Evolutionary conservation across 2,113 vertebrate genomes (phyloP).

Genomic region (Platycercus adscitus): DNA sequence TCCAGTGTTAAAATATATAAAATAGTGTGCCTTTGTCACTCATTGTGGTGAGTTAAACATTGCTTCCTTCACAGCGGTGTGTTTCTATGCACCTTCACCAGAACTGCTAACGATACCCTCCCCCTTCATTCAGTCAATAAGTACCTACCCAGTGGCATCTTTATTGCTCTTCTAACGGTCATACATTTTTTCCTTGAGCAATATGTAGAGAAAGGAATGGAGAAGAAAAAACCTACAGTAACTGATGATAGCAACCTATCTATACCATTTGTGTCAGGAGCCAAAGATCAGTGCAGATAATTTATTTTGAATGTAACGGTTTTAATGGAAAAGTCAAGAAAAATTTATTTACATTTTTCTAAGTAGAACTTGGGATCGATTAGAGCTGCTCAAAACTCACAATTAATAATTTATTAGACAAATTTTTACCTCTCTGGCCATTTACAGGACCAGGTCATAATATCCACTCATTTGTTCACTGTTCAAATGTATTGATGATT

Average conservation of each 20-base stretch:
- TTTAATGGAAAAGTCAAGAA: constrained; percentile 41
- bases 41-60: constrained; percentile 35
- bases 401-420: constrained; percentile 55
- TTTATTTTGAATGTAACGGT: constrained; percentile 5
- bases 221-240: constrained; percentile 4
- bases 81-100: background rate
- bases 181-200: constrained; percentile 4
- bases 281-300: constrained; percentile 5
- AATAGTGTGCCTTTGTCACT: background rate
- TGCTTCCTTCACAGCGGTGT: background rate
- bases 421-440: constrained; percentile 23
- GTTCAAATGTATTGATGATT: constrained; percentile 19
- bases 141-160: background rate
- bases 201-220: constrained; percentile 8
- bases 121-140: background rate
- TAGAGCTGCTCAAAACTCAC: background rate
- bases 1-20: constrained; percentile 38
- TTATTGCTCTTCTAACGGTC: background rate
- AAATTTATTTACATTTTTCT: constrained; percentile 37
- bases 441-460: constrained; percentile 15
- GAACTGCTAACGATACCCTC: background rate
- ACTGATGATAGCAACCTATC: background rate
- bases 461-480: background rate
- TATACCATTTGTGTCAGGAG: background rate
- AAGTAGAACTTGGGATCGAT: background rate